Base-by-base conservation (phyloP, 2,797 vertebrate genomes). In the Pterois miles region DNA sequence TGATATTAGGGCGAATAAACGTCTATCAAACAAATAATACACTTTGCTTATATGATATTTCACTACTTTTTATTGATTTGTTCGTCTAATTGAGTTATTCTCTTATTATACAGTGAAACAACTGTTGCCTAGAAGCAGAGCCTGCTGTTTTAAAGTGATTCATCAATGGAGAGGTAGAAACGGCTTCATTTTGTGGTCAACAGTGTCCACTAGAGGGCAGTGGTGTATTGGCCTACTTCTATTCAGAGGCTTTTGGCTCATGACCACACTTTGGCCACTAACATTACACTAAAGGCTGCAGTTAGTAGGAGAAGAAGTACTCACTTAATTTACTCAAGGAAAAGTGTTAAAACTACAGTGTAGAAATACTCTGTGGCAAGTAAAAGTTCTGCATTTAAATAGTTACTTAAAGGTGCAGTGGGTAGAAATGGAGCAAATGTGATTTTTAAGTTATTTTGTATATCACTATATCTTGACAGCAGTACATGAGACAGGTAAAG, bases 131-230 rank as follows among this genome's bases (percentile, higher is more conserved):
- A 2, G 16, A 18, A 36, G 25, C 20, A 29, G 11, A 43, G 13
- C 0, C 14, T 27, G 6, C 0, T 25, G 5, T 40, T 46, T 46
- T 16, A 29, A 34, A 48, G 4, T 0, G 12, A 62, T 23, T 13
- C 12, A 53, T 25, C 58, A 22, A 20, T 23, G 9, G 33, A 6
- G 22, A 43, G 18, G 25, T 20, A 3, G 27, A 12, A 33, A 2
- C 0, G n/a, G n/a, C 2, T 46, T 12, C 13, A 5, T 4, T 25
- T 5, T 16, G 0, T 4, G 3, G 1, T 18, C 12, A 4, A 0
- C 1, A 11, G 5, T 52, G 76, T 67, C 84, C 91, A 68, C 78
- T 52, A 83, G 90, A 78, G 83, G 74, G 75, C 90, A 72, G 38
- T 38, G 3, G 3, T 23, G 56, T 2, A 8, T 4, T 2, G 6